phyloP scores from a whole-genome alignment of 2,113 vertebrate species.

The Epinephelus moara region DNA sequence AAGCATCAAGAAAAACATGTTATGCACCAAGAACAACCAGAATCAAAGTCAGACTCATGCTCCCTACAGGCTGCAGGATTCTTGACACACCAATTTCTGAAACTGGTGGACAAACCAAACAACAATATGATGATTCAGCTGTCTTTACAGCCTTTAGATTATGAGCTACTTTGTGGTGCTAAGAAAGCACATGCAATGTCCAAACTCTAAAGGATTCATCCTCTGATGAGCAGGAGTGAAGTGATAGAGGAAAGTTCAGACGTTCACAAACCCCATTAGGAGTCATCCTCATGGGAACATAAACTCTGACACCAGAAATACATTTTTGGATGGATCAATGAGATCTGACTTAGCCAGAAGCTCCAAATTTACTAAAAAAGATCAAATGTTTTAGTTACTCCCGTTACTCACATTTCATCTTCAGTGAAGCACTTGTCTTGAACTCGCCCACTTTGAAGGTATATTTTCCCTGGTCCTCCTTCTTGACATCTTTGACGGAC shows the following conservation, averaged over 20 bases:
- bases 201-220: too few species aligned
- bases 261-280: too few species aligned
- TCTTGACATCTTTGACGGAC: conserved; percentile 94
- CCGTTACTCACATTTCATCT: conserved; percentile 93
- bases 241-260: too few species aligned
- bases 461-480: conserved; percentile 97
- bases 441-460: conserved; percentile 90
- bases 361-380: neutral
- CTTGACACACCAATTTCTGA: neutral
- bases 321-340: neutral
- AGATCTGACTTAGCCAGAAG: neutral
- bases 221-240: too few species aligned
- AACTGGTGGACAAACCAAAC: neutral
- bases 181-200: too few species aligned
- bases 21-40: neutral
- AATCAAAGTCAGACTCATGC: neutral
- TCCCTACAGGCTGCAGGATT: neutral
- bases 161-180: too few species aligned
- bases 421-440: conserved; percentile 90
- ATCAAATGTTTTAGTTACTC: neutral
- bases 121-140: neutral
- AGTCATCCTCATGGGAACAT: too few species aligned
- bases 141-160: too few species aligned
- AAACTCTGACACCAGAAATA: too few species aligned
- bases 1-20: conserved; percentile 18